Conservation (phyloP, 2,113 vertebrate genomes). For the Haemorhous mexicanus region DNA sequence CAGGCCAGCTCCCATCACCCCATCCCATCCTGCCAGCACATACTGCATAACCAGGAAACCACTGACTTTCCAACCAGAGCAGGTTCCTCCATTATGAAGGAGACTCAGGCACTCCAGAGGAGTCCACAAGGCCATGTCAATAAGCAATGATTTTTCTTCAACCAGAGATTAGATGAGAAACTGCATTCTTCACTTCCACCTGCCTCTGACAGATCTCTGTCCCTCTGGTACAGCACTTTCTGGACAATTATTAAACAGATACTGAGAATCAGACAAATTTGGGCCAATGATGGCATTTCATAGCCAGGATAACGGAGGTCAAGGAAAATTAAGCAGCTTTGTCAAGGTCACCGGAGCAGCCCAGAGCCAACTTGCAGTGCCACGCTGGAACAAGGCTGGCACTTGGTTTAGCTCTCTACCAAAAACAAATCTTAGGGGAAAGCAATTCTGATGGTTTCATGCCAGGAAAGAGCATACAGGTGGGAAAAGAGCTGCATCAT, state of each 20-base stretch:
- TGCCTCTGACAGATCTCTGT: background rate
- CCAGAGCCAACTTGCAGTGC: background rate
- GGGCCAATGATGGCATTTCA: background rate
- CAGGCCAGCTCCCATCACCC: background rate
- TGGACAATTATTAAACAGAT: background rate
- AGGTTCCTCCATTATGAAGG: background rate
- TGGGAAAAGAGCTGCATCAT: background rate
- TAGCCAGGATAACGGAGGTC: background rate
- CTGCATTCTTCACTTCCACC: background rate
- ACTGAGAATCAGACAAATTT: background rate
- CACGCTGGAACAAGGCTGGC: accelerated
- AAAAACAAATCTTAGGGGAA: background rate
- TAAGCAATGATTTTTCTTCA: background rate
- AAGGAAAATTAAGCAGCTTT: background rate
- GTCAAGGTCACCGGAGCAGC: background rate
- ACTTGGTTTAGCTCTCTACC: accelerated
- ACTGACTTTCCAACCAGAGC: background rate
- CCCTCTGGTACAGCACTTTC: background rate
- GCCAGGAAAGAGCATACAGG: accelerated
- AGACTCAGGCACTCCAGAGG: background rate
- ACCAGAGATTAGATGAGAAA: background rate
- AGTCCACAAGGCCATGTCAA: background rate
- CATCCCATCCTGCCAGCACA: background rate
- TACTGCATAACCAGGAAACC: background rate
- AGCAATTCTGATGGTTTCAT: background rate